Conservation (phyloP, 2,797 vertebrate genomes). For the Acanthopagrus latus region DNA sequence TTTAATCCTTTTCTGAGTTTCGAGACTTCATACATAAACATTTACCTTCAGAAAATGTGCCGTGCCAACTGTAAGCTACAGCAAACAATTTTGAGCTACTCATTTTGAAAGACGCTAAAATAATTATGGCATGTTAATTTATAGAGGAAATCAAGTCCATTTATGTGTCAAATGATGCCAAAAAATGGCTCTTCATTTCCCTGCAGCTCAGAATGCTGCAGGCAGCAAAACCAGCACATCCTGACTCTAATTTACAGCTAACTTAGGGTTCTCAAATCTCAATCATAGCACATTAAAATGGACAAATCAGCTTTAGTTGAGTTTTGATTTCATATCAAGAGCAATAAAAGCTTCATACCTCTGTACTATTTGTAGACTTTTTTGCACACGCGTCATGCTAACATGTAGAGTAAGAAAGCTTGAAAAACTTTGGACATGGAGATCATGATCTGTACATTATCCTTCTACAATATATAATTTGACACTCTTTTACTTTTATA, state of each 20-base stretch:
- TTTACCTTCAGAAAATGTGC: slow-evolving; percentile 59
- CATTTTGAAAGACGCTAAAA: slow-evolving; percentile 55
- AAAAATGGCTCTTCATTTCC: slow-evolving; percentile 41
- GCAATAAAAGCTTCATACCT: not conserved
- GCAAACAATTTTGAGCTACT: slow-evolving; percentile 57
- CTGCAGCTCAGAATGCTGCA: slow-evolving; percentile 33
- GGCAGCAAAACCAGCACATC: slow-evolving; percentile 25
- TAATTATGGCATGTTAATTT: slow-evolving; percentile 59
- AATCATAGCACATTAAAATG: slow-evolving; percentile 40
- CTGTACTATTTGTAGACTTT: not conserved
- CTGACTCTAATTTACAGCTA: slow-evolving; percentile 36
- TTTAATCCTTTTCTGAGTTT: slow-evolving; percentile 55
- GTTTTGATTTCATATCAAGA: slow-evolving; percentile 4
- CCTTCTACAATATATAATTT: slow-evolving; percentile 17
- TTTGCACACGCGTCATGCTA: not conserved
- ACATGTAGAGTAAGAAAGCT: not conserved
- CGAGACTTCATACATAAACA: slow-evolving; percentile 57
- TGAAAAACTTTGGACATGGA: not conserved
- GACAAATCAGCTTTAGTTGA: slow-evolving; percentile 13
- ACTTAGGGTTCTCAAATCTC: slow-evolving; percentile 23
- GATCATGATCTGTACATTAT: slow-evolving; percentile 30
- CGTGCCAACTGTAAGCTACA: slow-evolving; percentile 36
- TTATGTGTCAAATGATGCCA: slow-evolving; percentile 54
- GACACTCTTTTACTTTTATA: slow-evolving; percentile 5
- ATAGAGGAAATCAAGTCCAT: slow-evolving; percentile 52